These are phyloP conservation scores for Ptilonorhynchus violaceus DNA, from an alignment of 2,113 vertebrate species.

Conservation along the genomic window DNA sequence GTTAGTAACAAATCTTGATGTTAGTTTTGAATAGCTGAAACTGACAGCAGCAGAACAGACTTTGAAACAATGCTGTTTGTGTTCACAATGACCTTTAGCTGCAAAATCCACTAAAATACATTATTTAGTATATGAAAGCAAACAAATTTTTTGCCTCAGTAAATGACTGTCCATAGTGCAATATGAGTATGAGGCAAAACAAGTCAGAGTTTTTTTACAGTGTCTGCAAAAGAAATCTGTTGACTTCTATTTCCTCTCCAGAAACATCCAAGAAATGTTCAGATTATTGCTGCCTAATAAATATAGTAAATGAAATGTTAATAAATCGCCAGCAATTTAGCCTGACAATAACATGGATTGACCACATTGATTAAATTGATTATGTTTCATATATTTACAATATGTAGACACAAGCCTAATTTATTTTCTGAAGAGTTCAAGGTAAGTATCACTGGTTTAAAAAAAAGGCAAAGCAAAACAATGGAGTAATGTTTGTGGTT, in stretches of 20 bases:
- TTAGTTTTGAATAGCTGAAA: not conserved
- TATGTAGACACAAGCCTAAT: slow-evolving; percentile 73
- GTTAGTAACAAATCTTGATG: not conserved
- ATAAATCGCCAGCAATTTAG: slow-evolving; percentile 73
- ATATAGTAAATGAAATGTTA: slow-evolving; percentile 64
- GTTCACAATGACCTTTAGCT: slow-evolving; percentile 13
- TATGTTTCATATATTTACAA: slow-evolving; percentile 78
- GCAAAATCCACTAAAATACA: not conserved
- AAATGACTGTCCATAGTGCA: not conserved
- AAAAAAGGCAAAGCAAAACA: slow-evolving; percentile 36
- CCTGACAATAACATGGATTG: slow-evolving; percentile 68
- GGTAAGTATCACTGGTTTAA: slow-evolving; percentile 60
- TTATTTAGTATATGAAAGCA: slow-evolving; percentile 10
- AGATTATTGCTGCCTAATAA: slow-evolving; percentile 31
- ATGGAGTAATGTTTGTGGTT: slow-evolving; percentile 76
- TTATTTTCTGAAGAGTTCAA: slow-evolving; percentile 77
- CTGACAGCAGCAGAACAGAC: not conserved
- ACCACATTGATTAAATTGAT: slow-evolving; percentile 78
- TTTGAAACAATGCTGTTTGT: not conserved
- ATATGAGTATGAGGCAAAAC: not conserved
- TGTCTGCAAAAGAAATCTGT: not conserved
- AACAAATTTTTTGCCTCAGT: not conserved
- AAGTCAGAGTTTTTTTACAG: not conserved
- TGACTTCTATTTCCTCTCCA: not conserved
- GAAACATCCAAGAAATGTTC: slow-evolving; percentile 1